Conservation (phyloP, 2,888 invertebrate species). For the Ischnus inquisitorius region DNA sequence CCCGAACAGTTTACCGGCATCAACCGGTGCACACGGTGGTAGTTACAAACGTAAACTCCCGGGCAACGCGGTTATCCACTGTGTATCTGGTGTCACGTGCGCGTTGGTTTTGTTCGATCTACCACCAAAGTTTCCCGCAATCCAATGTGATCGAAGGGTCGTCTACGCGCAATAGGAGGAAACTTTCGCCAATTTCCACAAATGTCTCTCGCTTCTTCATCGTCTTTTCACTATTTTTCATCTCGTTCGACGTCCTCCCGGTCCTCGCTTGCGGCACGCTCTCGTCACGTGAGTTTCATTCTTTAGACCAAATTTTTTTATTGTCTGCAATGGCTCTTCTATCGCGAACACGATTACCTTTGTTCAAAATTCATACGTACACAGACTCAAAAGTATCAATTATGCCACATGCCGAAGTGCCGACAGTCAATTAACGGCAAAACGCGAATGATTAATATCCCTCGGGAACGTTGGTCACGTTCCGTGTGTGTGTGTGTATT, state of each 20-base stretch:
- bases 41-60: slow-evolving; percentile 67
- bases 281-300: slow-evolving; percentile 59
- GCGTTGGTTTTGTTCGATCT: slow-evolving; percentile 5
- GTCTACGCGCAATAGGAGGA: slow-evolving; percentile 3
- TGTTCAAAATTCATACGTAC: neutral
- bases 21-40: slow-evolving; percentile 78
- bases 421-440: neutral
- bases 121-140: too few species aligned
- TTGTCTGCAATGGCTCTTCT: neutral
- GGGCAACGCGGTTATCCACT: neutral
- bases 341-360: neutral
- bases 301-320: neutral
- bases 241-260: slow-evolving; percentile 39
- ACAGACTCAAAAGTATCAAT: neutral
- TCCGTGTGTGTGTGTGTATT: too few species aligned
- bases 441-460: neutral
- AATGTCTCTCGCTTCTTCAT: slow-evolving; percentile 47
- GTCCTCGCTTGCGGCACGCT: slow-evolving; percentile 35
- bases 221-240: slow-evolving; percentile 2
- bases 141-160: slow-evolving; percentile 13
- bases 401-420: neutral
- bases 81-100: slow-evolving; percentile 75
- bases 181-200: neutral
- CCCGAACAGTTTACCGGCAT: slow-evolving; percentile 83
- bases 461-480: neutral